phyloP scores from a whole-genome alignment of 2,113 vertebrate species.

The Bos taurus region ARS-UCD2.0 NC_037343.1:756501-757000 shows the following conservation, averaged over 20 bases:
- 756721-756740: background rate
- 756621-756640: background rate
- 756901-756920: background rate
- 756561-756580: background rate
- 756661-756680: fast-evolving
- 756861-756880: background rate
- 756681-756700: background rate
- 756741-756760: background rate
- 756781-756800: background rate
- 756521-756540: background rate
- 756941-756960: background rate
- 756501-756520: fast-evolving
- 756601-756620: background rate
- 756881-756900: background rate
- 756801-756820: background rate
- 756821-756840: background rate
- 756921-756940: background rate
- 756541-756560: background rate
- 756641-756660: background rate
- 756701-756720: background rate
- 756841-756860: background rate
- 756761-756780: background rate
- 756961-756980: background rate
- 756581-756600: background rate
- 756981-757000: background rate